Evolutionary conservation across 2,113 vertebrate genomes (phyloP).

Genomic region (Entosphenus tridentatus): DNA sequence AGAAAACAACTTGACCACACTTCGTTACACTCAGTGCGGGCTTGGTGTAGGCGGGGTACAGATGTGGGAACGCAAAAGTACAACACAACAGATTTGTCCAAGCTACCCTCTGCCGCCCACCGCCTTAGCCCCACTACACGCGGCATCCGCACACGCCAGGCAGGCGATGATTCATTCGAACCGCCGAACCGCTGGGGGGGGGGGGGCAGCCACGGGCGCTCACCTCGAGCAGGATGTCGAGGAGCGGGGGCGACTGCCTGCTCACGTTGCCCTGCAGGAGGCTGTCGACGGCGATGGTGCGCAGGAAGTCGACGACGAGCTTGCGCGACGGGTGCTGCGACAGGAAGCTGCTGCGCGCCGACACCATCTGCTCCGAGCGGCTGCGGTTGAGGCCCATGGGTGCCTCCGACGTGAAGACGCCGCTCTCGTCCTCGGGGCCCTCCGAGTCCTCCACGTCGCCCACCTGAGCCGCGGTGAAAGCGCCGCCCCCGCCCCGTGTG

Average conservation of each 20-base stretch:
- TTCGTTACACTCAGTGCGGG: too few species aligned
- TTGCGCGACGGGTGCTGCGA: slow-evolving; percentile 95
- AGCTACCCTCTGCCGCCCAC: too few species aligned
- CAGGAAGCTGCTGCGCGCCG: slow-evolving; percentile 76
- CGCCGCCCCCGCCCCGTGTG: too few species aligned
- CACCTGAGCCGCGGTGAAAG: slow-evolving; percentile 25
- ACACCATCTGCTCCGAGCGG: slow-evolving; percentile 89
- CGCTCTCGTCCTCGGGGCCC: slow-evolving; percentile 22
- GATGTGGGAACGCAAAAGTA: too few species aligned
- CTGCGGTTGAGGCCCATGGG: slow-evolving; percentile 96
- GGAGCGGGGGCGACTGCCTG: slow-evolving; percentile 64
- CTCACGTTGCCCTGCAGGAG: slow-evolving; percentile 69
- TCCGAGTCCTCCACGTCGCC: slow-evolving; percentile 79
- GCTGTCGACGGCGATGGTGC: slow-evolving; percentile 89
- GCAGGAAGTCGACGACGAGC: slow-evolving; percentile 94
- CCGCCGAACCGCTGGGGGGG: too few species aligned
- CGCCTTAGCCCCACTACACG: too few species aligned
- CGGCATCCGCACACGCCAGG: too few species aligned
- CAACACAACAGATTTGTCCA: too few species aligned
- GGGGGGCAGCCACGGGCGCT: slow-evolving; percentile 1
- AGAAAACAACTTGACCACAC: too few species aligned
- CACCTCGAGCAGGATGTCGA: slow-evolving; percentile 91
- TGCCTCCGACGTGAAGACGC: slow-evolving; percentile 27
- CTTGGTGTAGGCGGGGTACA: too few species aligned
- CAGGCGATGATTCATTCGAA: too few species aligned